Evolutionary conservation across 1,140 invertebrate species (phyloP).

Genomic region (Zelostemma sp.): DNA sequence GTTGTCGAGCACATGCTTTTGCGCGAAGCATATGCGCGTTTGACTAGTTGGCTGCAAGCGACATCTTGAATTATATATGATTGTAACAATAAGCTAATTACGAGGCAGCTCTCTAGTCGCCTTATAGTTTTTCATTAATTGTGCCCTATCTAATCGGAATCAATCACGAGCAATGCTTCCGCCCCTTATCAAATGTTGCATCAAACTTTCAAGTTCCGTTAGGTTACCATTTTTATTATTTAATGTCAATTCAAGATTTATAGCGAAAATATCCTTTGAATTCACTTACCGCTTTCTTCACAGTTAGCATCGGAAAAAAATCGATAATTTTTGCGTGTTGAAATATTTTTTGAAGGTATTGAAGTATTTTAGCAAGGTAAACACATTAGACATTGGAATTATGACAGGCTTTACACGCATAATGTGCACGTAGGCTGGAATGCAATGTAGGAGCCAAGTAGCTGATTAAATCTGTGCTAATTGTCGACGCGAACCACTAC

Average conservation of each 20-base stretch:
- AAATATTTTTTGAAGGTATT: constrained; percentile 17
- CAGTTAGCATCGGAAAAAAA: no score
- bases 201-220: background rate
- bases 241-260: no score
- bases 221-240: background rate
- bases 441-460: constrained; percentile 44
- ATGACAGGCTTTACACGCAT: constrained; percentile 41
- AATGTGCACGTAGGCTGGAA: constrained; percentile 46
- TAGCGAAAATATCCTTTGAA: no score
- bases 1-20: constrained; percentile 46
- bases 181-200: background rate
- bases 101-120: constrained; percentile 12
- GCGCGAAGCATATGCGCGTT: constrained; percentile 25
- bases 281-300: no score
- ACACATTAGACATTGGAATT: constrained; percentile 38
- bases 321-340: no score
- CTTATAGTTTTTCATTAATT: constrained; percentile 19
- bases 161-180: constrained; percentile 4
- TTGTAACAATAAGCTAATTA: constrained; percentile 44
- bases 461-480: constrained; percentile 58
- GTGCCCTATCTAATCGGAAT: constrained; percentile 15
- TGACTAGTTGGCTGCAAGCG: constrained; percentile 33
- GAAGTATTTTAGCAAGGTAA: constrained; percentile 35
- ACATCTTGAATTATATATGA: constrained; percentile 42
- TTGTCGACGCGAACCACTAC: constrained; percentile 48